These are phyloP conservation scores for Nipponacmea schrenckii DNA, from an alignment of 2,888 invertebrate genomes.

Conservation along the genomic window DNA sequence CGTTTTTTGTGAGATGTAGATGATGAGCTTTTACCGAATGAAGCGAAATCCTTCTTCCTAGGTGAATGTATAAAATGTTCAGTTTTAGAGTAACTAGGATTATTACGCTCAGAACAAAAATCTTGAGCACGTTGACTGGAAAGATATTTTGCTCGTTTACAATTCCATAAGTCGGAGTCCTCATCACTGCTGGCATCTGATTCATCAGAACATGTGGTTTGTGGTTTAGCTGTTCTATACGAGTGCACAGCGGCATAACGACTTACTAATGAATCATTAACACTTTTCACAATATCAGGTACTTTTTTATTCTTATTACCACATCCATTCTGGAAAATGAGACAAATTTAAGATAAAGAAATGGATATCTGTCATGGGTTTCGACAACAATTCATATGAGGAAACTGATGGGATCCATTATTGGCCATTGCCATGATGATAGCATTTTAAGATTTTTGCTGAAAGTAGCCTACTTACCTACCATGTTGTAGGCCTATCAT, in stretches of 20 bases:
- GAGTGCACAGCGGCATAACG: constrained; percentile 9
- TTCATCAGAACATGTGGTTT: constrained; percentile 33
- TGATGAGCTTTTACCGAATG: constrained; percentile 5
- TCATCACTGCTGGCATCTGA: constrained; percentile 36
- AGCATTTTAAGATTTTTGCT: too few species aligned
- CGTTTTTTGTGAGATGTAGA: constrained; percentile 68
- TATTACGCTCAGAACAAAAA: background rate
- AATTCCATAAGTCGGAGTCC: constrained; percentile 38
- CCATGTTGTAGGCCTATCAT: too few species aligned
- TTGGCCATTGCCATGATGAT: too few species aligned
- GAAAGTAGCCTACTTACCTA: too few species aligned
- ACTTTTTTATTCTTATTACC: too few species aligned
- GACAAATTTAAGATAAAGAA: too few species aligned
- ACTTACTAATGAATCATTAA: constrained; percentile 2
- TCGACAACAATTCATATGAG: too few species aligned
- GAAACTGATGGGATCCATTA: too few species aligned
- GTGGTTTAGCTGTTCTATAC: background rate
- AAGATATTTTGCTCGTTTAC: constrained; percentile 37
- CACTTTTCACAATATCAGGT: background rate
- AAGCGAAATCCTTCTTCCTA: background rate
- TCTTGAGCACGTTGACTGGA: background rate
- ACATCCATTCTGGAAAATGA: too few species aligned
- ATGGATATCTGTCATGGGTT: too few species aligned
- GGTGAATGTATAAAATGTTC: constrained; percentile 8
- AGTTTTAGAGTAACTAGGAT: background rate